Percentiles rank a stretch among this genome's conserved stretches.
These are phyloP conservation scores for Syngnathus scovelli DNA, from an alignment of 2,113 vertebrate species.

Conservation along the genomic window DNA sequence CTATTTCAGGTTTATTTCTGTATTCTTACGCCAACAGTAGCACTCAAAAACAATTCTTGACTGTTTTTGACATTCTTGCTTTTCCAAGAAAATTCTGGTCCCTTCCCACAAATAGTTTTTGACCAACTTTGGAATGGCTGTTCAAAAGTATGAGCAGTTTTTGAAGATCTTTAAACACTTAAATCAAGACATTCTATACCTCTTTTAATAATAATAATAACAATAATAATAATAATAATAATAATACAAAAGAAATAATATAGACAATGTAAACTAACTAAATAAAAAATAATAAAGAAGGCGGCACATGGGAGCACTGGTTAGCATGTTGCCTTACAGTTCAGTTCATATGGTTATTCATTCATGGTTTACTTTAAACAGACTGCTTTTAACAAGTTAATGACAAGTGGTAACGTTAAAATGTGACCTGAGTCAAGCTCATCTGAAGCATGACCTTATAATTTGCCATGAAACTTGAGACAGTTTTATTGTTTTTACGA, in stretches of 20 bases:
- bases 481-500: not conserved
- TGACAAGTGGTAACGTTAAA: not conserved
- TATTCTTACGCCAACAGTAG: slow-evolving; percentile 36
- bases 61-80: slow-evolving; percentile 27
- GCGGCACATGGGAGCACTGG: no score
- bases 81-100: slow-evolving; percentile 8
- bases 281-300: no score
- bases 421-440: not conserved
- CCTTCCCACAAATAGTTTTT: not conserved
- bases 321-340: not conserved
- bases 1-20: slow-evolving; percentile 45
- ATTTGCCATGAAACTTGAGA: not conserved
- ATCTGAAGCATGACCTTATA: not conserved
- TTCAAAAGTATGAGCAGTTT: no score
- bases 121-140: no score
- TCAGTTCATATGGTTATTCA: not conserved
- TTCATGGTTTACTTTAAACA: not conserved
- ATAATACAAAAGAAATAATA: no score
- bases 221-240: no score
- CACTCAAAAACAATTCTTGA: slow-evolving; percentile 38
- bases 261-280: no score
- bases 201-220: no score
- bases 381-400: not conserved
- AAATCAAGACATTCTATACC: no score
- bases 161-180: no score